Evolutionary conservation across 2,888 invertebrate genomes (phyloP), one percentile per base, ranked within the genome.

Genomic region (Agonum fuliginosum): DNA sequence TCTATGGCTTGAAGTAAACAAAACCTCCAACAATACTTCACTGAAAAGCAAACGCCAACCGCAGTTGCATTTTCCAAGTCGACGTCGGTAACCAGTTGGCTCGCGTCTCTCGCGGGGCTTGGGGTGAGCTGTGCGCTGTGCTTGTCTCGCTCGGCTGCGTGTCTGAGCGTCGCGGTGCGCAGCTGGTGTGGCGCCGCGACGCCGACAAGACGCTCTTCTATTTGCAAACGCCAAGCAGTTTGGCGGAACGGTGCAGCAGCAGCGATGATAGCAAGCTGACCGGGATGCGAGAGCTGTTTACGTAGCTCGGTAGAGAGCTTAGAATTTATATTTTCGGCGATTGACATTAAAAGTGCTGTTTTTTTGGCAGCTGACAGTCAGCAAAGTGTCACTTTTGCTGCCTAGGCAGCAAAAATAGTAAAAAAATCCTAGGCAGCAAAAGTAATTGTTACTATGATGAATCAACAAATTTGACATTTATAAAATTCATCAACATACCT

Each of bases 171-270:
- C 62, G 62, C 27, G 24, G 27, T 62, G 62, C 43, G 48, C 70
- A 70, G 70, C 70, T 70, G 70, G 70, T 70, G 70, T 70, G 70
- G 70, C 70, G 70, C 70, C 70, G 70, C 70, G 70, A 70, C 70
- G 70, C 70, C 70, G 70, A 70, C 70, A 48, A 46, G 22, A 34
- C 20, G 3, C 46, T 70, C 70, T 46, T 70, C 70, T 70, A 70
- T 70, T 70, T 70, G 70, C 70, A 70, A 41, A 69, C 70, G 70
- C 24, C 70, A 46, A 27, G 27, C 30, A 46, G 70, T 70, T 70
- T 70, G 46, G 43, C 46, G 46, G 70, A 43, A 43, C 46, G 70
- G 1, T 34, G 37, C 10, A 17, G 24, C 58, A 27, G 8, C 17
- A 48, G 48, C 48, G 6, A 1, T 43, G 10, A 12, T 14, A 5